Evolutionary conservation across 2,797 vertebrate genomes (phyloP), one percentile per base, ranked within the genome.

Genomic region (Strix occidentalis): DNA sequence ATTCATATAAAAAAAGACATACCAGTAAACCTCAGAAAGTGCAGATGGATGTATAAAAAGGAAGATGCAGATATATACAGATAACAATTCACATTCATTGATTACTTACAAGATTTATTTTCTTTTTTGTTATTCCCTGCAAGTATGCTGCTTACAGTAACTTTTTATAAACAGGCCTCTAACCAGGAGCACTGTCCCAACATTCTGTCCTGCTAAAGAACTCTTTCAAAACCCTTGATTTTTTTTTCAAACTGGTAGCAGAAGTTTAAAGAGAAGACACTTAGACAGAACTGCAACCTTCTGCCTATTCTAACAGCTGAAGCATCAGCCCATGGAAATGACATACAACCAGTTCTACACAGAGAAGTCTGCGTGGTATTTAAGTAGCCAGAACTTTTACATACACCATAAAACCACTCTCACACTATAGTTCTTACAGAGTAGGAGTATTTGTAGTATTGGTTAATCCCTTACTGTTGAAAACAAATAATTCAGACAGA

Each of bases 351-450:
- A 70, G 13, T 13, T 57, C 48, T 29, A 56, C 9, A 75, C 13
- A 65, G n/a, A 60, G 10, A 83, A 85, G 54, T 64, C 3, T 68
- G 19, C 21, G 23, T 12, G 9, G 35, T 69, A 58, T 58, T 37
- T 37, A 46, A 46, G n/a, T 5, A 72, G 68, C 10, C 68, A 75
- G 18, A 92, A 86, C 18, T 92, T 78, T 41, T 77, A 78, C n/a
- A 57, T 26, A 75, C 3, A 75, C 15, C 43, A 75, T 31, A 65
- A 85, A 77, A 37, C 10, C 14, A 66, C 18, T 25, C 21, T 35
- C 8, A 43, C 0, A 51, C 9, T 26, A 61, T 1, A 71, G 17
- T 16, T 85, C 57, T 53, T 51, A 21, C 0, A 72, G 7, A 20
- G 16, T 29, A 35, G 9, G 12, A 53, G 15, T 37, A 68, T 48